phyloP scores from a whole-genome alignment of 2,888 invertebrate genomes.

The Pollenia amentaria region DNA sequence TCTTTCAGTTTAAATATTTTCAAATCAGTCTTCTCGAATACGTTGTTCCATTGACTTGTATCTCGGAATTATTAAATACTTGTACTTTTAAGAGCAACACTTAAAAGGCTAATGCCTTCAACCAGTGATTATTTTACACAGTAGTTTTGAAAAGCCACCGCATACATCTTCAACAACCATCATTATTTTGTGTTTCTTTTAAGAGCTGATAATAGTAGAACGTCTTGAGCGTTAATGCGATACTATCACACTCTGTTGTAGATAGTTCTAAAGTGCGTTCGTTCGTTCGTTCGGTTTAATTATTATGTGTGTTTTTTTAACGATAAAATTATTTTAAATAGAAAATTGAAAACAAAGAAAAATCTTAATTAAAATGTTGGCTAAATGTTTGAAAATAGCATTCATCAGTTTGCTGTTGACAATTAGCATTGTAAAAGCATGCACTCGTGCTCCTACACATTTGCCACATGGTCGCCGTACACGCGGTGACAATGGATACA shows the following conservation, averaged over 20 bases:
- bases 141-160: conserved; percentile 19
- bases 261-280: conserved; percentile 36
- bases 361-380: conserved; percentile 69
- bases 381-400: conserved; percentile 63
- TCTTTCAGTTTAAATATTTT: conserved; percentile 50
- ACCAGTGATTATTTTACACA: conserved; percentile 41
- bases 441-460: conserved; percentile 83
- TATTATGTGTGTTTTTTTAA: conserved; percentile 7
- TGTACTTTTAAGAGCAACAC: conserved; percentile 44
- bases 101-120: conserved; percentile 69
- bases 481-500: conserved; percentile 94
- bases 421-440: conserved; percentile 81
- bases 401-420: conserved; percentile 77
- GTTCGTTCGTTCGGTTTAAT: too few relatives aligned
- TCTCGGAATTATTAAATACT: conserved; percentile 47
- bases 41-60: conserved; percentile 63
- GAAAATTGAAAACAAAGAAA: conserved; percentile 31
- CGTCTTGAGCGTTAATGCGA: not conserved
- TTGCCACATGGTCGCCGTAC: conserved; percentile 85
- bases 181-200: not conserved
- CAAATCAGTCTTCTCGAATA: conserved; percentile 68
- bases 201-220: conserved; percentile 35
- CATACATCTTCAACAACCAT: conserved; percentile 10
- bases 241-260: conserved; percentile 20
- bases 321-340: conserved; percentile 30